Percentiles rank a stretch among this genome's conserved stretches.
phyloP scores from a whole-genome alignment of 2,113 vertebrate genomes.

The Boulengeromyrus knoepffleri region DNA sequence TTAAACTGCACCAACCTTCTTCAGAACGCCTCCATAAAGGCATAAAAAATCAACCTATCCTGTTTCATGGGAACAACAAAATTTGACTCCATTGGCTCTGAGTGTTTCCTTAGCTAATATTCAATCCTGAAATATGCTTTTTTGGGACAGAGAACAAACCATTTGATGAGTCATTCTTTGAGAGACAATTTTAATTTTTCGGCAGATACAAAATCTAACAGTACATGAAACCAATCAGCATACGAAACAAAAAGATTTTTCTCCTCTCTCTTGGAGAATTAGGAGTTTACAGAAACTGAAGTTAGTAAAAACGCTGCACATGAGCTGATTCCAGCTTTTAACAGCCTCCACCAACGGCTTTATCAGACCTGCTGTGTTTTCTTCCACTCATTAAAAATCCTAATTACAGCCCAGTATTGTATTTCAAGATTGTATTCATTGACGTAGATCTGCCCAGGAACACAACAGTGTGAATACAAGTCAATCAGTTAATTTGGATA shows the following conservation, averaged over 20 bases:
- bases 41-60: too few species aligned
- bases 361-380: conserved; percentile 35
- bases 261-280: not conserved
- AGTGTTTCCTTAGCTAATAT: not conserved
- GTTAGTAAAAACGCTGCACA: not conserved
- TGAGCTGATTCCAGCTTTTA: conserved; percentile 13
- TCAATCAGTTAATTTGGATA: conserved; percentile 54
- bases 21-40: not conserved
- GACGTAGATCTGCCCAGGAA: conserved; percentile 31
- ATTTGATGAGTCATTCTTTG: not conserved
- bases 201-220: not conserved
- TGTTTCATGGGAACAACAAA: not conserved
- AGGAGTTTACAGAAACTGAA: not conserved
- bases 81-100: not conserved
- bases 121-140: not conserved
- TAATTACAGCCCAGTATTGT: conserved; percentile 47
- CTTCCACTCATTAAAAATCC: conserved; percentile 47
- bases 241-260: not conserved
- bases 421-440: conserved; percentile 36
- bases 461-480: conserved; percentile 40
- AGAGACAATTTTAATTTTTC: not conserved
- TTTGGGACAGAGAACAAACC: not conserved
- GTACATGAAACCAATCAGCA: not conserved
- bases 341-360: conserved; percentile 25
- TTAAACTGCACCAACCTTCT: not conserved